A percentile compares a stretch with the other conserved stretches of the same genome.
phyloP scores from a whole-genome alignment of 2,888 invertebrate species.

The Fragum sueziense region DNA sequence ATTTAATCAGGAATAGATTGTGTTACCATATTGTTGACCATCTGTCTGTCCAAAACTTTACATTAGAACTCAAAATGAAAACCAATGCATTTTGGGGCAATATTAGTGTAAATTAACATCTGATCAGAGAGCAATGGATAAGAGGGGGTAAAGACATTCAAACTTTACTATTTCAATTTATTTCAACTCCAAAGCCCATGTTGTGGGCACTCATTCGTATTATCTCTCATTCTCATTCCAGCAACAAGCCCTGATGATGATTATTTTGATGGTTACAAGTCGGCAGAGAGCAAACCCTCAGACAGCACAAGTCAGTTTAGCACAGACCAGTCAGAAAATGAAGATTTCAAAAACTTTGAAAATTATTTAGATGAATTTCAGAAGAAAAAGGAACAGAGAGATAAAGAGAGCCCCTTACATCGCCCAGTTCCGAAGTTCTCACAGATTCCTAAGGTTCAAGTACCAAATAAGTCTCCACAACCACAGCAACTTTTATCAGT shows the following conservation, averaged over 20 bases:
- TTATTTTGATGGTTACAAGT: slow-evolving; percentile 74
- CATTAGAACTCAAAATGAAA: too few species aligned
- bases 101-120: too few species aligned
- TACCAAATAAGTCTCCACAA: slow-evolving; percentile 23
- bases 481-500: slow-evolving; percentile 19
- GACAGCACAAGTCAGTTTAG: slow-evolving; percentile 75
- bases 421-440: slow-evolving; percentile 61
- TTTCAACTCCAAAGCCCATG: too few species aligned
- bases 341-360: slow-evolving; percentile 76
- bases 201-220: too few species aligned
- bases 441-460: not conserved
- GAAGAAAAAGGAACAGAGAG: slow-evolving; percentile 61
- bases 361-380: slow-evolving; percentile 75
- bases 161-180: too few species aligned
- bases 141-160: too few species aligned
- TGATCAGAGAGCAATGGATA: too few species aligned
- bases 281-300: slow-evolving; percentile 69
- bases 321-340: slow-evolving; percentile 77
- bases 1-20: too few species aligned
- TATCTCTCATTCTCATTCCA: too few species aligned
- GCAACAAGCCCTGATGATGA: slow-evolving; percentile 74
- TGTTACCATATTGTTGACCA: too few species aligned
- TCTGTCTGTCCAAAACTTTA: too few species aligned
- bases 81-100: too few species aligned
- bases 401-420: slow-evolving; percentile 67